Conservation (phyloP, 64 coral and sea anemone genomes). For the Astreopora myriophthalma region DNA sequence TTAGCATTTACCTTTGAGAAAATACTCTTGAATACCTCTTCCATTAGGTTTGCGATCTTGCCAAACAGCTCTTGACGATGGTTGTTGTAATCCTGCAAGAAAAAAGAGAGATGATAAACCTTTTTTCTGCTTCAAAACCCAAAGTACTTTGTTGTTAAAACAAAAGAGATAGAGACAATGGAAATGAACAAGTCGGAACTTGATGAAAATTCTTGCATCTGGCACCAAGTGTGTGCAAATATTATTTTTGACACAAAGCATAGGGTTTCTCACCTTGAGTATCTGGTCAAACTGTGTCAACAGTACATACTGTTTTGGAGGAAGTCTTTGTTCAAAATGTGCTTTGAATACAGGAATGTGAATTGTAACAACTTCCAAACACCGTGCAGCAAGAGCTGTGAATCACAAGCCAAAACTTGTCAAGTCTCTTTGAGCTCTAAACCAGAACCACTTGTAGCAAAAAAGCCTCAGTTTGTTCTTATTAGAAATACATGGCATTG, state of each 20-base stretch:
- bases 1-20: constrained; percentile 78
- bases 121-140: no score
- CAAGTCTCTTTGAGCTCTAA: no score
- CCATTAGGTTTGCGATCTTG: constrained; percentile 92
- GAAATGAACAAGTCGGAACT: no score
- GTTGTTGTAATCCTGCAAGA: constrained; percentile 88
- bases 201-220: no score
- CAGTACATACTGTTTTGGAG: constrained; percentile 92
- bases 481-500: no score
- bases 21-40: constrained; percentile 77
- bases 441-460: not conserved
- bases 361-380: constrained; percentile 89
- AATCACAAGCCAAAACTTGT: not conserved
- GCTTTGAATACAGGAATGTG: constrained; percentile 94
- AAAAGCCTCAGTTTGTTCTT: no score
- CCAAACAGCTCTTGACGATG: constrained; percentile 87
- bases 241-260: no score
- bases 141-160: no score
- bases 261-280: constrained; percentile 67
- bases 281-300: constrained; percentile 99
- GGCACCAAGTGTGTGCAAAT: no score
- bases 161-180: no score
- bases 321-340: constrained; percentile 95
- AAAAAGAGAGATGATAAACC: no score
- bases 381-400: constrained; percentile 81